Percentiles rank a stretch among this genome's conserved stretches.
phyloP scores from a whole-genome alignment of 2,797 vertebrate species.

The Schizopygopsis malacanthus region DNA sequence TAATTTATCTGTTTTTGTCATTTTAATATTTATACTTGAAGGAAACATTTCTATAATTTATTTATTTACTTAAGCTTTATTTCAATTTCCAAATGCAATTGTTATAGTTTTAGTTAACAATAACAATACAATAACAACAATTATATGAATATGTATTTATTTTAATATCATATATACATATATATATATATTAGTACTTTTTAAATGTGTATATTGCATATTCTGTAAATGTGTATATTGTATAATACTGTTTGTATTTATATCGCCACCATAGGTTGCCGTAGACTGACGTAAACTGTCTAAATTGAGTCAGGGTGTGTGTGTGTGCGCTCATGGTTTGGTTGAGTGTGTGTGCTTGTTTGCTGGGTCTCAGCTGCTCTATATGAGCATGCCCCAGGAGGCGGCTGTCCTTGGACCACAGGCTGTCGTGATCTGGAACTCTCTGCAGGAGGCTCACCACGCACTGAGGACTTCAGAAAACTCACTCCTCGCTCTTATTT shows the following conservation, averaged over 20 bases:
- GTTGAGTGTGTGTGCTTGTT: constrained; percentile 42
- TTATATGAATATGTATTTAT: not conserved
- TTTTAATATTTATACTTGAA: not conserved
- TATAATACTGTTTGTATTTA: too few species aligned
- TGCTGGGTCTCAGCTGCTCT: constrained; percentile 69
- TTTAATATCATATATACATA: not conserved
- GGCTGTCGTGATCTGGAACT: constrained; percentile 55
- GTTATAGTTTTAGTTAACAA: not conserved
- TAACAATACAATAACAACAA: not conserved
- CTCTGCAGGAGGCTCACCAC: constrained; percentile 46
- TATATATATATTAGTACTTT: not conserved
- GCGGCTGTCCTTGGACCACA: constrained; percentile 65
- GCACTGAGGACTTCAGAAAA: constrained; percentile 22
- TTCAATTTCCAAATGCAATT: not conserved
- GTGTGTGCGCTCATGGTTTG: constrained; percentile 14
- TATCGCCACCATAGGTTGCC: not conserved
- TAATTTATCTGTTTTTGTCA: not conserved
- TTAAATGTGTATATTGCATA: too few species aligned
- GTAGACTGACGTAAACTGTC: not conserved
- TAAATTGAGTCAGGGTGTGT: not conserved
- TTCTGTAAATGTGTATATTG: too few species aligned
- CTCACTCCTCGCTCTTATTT: constrained; percentile 33
- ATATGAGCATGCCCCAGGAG: constrained; percentile 63
- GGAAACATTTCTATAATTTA: not conserved
- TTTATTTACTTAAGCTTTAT: not conserved